Conservation (phyloP, 2,888 invertebrate genomes). For the Amiota minor region DNA sequence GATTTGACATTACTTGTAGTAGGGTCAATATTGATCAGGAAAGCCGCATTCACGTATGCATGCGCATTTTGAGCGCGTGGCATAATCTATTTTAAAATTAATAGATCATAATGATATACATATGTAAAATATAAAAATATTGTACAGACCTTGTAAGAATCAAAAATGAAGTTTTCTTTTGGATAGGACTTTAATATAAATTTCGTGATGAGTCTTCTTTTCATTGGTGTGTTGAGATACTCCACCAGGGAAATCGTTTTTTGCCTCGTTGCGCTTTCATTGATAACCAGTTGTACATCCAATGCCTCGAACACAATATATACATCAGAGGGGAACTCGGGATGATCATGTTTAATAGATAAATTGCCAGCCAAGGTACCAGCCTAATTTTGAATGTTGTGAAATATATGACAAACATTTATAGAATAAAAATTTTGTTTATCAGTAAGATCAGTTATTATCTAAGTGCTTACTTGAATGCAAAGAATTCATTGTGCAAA, state of each 20-base stretch:
- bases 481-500: not conserved
- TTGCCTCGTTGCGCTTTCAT: slow-evolving; percentile 73
- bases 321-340: slow-evolving; percentile 82
- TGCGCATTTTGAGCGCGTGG: slow-evolving; percentile 85
- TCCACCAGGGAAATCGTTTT: slow-evolving; percentile 72
- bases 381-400: slow-evolving; percentile 71
- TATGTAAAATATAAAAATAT: not conserved
- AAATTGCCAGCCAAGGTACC: slow-evolving; percentile 83
- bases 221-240: slow-evolving; percentile 79
- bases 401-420: slow-evolving; percentile 13
- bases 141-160: slow-evolving; percentile 79
- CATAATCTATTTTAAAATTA: slow-evolving; percentile 76
- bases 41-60: slow-evolving; percentile 84
- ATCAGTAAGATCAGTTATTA: not conserved
- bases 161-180: slow-evolving; percentile 74
- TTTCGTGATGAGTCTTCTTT: slow-evolving; percentile 78
- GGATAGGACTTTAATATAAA: slow-evolving; percentile 77
- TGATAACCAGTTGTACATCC: slow-evolving; percentile 61
- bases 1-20: slow-evolving; percentile 66
- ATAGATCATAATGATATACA: not conserved
- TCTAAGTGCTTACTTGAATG: not conserved
- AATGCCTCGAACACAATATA: slow-evolving; percentile 75
- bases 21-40: slow-evolving; percentile 77
- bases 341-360: slow-evolving; percentile 79
- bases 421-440: not conserved